Evolutionary conservation across 1,140 invertebrate genomes (phyloP).

Genomic region (Meteorus sp.): DNA sequence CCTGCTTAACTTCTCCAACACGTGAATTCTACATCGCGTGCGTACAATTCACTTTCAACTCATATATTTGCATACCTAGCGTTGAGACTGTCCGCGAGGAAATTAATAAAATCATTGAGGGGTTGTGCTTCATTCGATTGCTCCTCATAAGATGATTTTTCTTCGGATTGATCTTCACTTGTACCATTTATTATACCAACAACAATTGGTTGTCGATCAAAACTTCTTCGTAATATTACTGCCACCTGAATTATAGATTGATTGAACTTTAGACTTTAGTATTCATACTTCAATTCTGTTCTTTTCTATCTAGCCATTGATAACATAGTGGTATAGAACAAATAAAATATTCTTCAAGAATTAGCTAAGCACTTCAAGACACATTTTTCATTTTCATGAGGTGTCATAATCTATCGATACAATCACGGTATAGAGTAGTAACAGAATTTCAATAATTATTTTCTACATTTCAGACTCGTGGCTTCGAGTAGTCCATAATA

Average conservation of each 20-base stretch:
- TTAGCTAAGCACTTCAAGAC: no score
- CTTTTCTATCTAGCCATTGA: not conserved
- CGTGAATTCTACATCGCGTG: not conserved
- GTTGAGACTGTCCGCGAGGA: conserved; percentile 48
- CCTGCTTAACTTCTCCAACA: conserved; percentile 6
- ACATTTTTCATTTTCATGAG: no score
- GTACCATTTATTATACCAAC: conserved; percentile 53
- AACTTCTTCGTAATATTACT: conserved; percentile 47
- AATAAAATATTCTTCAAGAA: no score
- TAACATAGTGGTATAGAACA: no score
- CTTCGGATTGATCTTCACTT: conserved; percentile 38
- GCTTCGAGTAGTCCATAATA: no score
- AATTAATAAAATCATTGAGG: conserved; percentile 48
- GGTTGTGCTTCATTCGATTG: conserved; percentile 45
- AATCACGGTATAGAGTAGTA: no score
- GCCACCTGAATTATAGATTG: conserved; percentile 21
- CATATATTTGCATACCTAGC: conserved; percentile 39
- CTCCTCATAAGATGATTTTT: conserved; percentile 32
- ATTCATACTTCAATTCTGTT: not conserved
- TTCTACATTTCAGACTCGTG: no score
- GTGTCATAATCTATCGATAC: no score
- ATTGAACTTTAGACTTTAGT: not conserved
- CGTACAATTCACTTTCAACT: conserved; percentile 5
- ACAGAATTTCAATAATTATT: no score
- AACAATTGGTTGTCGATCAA: conserved; percentile 45